Evolutionary conservation across 2,113 vertebrate genomes (phyloP), one percentile per base, ranked within the genome.

Genomic region (Tapirus terrestris): DNA sequence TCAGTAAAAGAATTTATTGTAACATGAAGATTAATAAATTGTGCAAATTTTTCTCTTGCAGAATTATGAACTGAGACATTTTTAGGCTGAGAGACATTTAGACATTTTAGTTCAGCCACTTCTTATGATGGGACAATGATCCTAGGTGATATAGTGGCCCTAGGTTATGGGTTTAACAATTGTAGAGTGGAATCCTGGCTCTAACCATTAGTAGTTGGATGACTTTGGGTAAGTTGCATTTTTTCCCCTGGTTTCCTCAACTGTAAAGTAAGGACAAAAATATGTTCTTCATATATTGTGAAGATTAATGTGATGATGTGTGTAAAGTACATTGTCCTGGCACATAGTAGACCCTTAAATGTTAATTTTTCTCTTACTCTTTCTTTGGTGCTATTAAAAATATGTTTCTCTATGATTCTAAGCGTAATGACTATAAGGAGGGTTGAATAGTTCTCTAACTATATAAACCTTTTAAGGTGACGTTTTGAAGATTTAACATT

Each of bases 321-420:
- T 33, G 5, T 63, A 8, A 70, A 65, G 45, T 80, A 18, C 25
- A 60, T 94, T 63, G 31, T 4, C 21, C 36, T 70, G 82, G 53
- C 43, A 81, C 39, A 18, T 48, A 56, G 56, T 82, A 89, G 51
- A 25, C 72, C 58, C 65, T 95, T 88, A 39, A 53, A 87, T 60
- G 23, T 87, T 92, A 56, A 60, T 67, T 87, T 90, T 91, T 80
- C 77, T 87, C 92, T 91, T 58, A 48, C 10, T 21, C 31, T 95
- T 95, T 5, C n/a, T 63, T 77, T 70, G 45, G 43, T 63, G 45
- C 67, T 89, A 17, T 83, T 93, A 72, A 96, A 63, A 73, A 70
- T 16, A 75, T 29, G 3, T 36, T 91, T 88, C 29, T 79, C 31
- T 84, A 2, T 61, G 82, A 83, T 73, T 58, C 77, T 88, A 31